Evolutionary conservation across 2,888 invertebrate genomes (phyloP), one percentile per base, ranked within the genome.

Genomic region (Macropis europaea): DNA sequence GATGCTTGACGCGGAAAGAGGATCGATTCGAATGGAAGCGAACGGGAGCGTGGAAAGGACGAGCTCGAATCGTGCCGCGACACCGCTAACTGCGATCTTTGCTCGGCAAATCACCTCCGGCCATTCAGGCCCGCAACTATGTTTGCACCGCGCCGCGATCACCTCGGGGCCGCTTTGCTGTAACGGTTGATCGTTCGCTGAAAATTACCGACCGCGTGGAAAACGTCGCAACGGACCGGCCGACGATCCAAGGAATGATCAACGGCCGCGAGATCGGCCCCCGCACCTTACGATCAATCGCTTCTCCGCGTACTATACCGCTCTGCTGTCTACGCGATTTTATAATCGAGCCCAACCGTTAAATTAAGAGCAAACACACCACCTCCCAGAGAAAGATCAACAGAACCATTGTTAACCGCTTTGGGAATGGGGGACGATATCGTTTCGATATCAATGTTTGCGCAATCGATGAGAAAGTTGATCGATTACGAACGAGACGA

Each of bases 51-150:
- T 11, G 7, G 3, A 36, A 36, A 17, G 11, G 42, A 42, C 2
- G 42, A 7, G 2, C 13, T n/a, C 9, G 9, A 42, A 11, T 24
- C 32, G n/a, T 24, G 22, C 40, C n/a, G n/a, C 38, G 28, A 7
- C 17, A 30, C 30, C 42, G 42, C 15, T 50, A 61, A 48, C 42
- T 42, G 17, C 32, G 13, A 48, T 32, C 52, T 36, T 15, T 22
- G 15, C 1, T 1, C 7, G 22, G 1, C 15, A 22, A 52, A 52
- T 43, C 30, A 42, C 15, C 13, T 30, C n/a, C 9, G 15, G 38
- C 1, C 9, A 5, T 30, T 28, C n/a, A 24, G 22, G n/a, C 3
- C 6, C 13, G 9, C 17, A n/a, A 3, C 11, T 13, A 9, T 30
- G 19, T 26, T 47, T 17, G 3, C 17, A 5, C n/a, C 11, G n/a